These are phyloP conservation scores for Temnopleurus reevesii DNA, from an alignment of 53 echinoderm and acorn worm species.

Conservation along the genomic window DNA sequence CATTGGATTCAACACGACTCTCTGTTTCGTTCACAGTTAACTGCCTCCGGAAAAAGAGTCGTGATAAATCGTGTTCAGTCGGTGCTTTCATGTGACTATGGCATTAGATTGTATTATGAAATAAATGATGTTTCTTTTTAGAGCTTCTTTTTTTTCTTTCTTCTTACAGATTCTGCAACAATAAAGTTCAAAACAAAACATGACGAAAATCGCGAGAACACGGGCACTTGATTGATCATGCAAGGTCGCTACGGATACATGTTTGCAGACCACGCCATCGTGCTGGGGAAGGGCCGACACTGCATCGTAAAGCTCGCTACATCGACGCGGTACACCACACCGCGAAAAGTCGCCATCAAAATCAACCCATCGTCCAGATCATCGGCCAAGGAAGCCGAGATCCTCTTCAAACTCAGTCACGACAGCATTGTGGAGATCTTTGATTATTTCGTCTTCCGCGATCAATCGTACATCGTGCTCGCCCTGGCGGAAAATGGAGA, in stretches of 20 bases:
- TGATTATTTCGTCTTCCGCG: slow-evolving; percentile 58
- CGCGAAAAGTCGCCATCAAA: slow-evolving; percentile 48
- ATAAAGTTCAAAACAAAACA: neutral
- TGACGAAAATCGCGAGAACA: neutral
- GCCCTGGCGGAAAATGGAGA: slow-evolving; percentile 67
- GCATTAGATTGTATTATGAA: too few species aligned
- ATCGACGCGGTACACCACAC: neutral
- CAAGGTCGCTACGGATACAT: slow-evolving; percentile 27
- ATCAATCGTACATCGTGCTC: slow-evolving; percentile 58
- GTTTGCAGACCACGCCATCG: neutral
- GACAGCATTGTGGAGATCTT: slow-evolving; percentile 71
- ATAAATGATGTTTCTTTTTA: neutral
- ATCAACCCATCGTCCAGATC: neutral
- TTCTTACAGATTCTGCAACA: neutral
- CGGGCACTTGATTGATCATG: neutral
- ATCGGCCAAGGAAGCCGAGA: slow-evolving; percentile 39
- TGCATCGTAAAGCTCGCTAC: slow-evolving; percentile 46
- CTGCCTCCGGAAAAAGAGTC: too few species aligned
- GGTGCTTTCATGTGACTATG: too few species aligned
- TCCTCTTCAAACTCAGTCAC: slow-evolving; percentile 68
- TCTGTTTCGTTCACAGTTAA: too few species aligned
- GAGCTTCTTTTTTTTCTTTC: neutral
- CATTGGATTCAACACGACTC: too few species aligned
- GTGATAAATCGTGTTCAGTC: too few species aligned
- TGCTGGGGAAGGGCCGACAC: slow-evolving; percentile 38